Percentiles rank a stretch among this genome's conserved stretches.
These are phyloP conservation scores for Xenopus tropicalis DNA, from an alignment of 2,113 vertebrate species.

Conservation along the genomic window UCB_Xtro_10.0 CM004449.2:27440501-27441000, in stretches of 20 bases:
- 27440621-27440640: neutral
- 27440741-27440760: neutral
- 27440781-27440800: neutral
- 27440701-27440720: neutral
- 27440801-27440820: neutral
- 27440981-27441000: constrained; percentile 23
- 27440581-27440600: too few relatives aligned
- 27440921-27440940: neutral
- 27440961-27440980: constrained; percentile 35
- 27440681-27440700: neutral
- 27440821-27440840: constrained; percentile 12
- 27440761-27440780: constrained; percentile 7
- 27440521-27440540: too few relatives aligned
- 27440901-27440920: neutral
- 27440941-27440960: constrained; percentile 13
- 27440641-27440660: neutral
- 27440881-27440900: neutral
- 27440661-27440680: neutral
- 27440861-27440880: neutral
- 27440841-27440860: constrained; percentile 11
- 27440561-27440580: too few relatives aligned
- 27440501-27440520: too few relatives aligned
- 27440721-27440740: neutral
- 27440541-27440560: too few relatives aligned
- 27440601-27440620: too few relatives aligned